Percentiles rank a stretch among this genome's conserved stretches.
Evolutionary conservation across 2,797 vertebrate species (phyloP).

Genomic region (Anomalospiza imberbis): DNA sequence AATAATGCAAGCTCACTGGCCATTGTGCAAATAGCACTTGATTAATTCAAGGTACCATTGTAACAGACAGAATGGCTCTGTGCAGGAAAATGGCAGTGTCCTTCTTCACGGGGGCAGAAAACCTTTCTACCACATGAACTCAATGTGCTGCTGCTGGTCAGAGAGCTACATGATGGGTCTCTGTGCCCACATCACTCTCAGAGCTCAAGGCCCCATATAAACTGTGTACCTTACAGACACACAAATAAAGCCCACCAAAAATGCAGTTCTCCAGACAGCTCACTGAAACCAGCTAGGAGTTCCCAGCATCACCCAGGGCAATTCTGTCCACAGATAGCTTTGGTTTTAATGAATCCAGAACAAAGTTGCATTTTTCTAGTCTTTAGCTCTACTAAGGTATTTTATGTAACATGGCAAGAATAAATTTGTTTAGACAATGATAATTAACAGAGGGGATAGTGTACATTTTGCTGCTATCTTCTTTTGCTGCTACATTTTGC

Average conservation of each 20-base stretch:
- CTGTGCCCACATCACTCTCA: too few relatives aligned
- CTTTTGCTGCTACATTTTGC: background rate
- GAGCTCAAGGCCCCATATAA: background rate
- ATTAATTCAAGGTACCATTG: too few relatives aligned
- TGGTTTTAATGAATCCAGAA: background rate
- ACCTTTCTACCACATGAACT: too few relatives aligned
- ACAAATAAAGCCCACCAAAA: background rate
- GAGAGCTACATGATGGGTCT: background rate
- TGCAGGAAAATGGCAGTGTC: too few relatives aligned
- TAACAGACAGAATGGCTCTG: too few relatives aligned
- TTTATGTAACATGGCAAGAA: background rate
- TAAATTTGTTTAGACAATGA: background rate
- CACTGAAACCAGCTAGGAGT: background rate
- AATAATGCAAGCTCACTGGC: too few relatives aligned
- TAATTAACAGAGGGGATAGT: background rate
- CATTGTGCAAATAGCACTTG: too few relatives aligned
- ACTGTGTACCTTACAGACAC: background rate
- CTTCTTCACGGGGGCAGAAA: too few relatives aligned
- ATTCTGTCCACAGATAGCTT: background rate
- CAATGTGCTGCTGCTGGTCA: background rate
- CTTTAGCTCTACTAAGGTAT: background rate
- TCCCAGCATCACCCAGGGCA: background rate
- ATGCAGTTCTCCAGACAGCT: background rate
- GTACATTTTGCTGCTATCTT: background rate
- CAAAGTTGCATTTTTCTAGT: background rate